Evolutionary conservation across 1,140 invertebrate genomes (phyloP).

Genomic region (Drosophila gunungcola): DNA sequence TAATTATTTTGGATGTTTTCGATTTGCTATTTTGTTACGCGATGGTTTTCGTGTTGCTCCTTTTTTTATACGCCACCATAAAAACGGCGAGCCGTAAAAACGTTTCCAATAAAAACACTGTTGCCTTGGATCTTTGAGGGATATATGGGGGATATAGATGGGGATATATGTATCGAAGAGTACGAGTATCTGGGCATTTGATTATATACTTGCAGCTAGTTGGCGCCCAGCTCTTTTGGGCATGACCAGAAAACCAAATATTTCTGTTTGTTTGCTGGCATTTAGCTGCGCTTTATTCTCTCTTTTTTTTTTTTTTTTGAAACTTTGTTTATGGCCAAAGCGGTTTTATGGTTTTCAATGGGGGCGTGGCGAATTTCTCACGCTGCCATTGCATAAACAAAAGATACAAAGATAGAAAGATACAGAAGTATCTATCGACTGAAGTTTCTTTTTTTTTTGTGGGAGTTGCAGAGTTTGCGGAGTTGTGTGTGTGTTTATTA

Average conservation of each 20-base stretch:
- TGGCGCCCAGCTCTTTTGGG: conserved; percentile 66
- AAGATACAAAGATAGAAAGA: conserved; percentile 6
- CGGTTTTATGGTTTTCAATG: conserved; percentile 53
- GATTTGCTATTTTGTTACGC: conserved; percentile 62
- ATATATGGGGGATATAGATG: conserved; percentile 4
- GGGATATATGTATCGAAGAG: conserved; percentile 6
- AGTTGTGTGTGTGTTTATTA: conserved; percentile 66
- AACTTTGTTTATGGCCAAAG: conserved; percentile 48
- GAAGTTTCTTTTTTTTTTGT: neutral
- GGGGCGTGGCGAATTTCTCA: conserved; percentile 63
- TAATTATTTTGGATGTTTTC: conserved; percentile 62
- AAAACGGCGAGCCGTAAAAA: conserved; percentile 72
- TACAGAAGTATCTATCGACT: conserved; percentile 10
- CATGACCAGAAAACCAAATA: conserved; percentile 80
- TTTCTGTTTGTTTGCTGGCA: conserved; percentile 60
- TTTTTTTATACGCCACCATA: conserved; percentile 60
- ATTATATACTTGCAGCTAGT: conserved; percentile 28
- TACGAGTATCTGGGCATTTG: conserved; percentile 13
- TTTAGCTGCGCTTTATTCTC: conserved; percentile 31
- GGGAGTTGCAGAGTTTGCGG: conserved; percentile 16
- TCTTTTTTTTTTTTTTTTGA: conserved; percentile 2
- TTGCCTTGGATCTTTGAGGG: conserved; percentile 28
- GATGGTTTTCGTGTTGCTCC: conserved; percentile 34
- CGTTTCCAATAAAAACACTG: conserved; percentile 69
- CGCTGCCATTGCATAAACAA: conserved; percentile 65